Conservation (phyloP, 2,113 vertebrate genomes). For the Centropristis striata region DNA sequence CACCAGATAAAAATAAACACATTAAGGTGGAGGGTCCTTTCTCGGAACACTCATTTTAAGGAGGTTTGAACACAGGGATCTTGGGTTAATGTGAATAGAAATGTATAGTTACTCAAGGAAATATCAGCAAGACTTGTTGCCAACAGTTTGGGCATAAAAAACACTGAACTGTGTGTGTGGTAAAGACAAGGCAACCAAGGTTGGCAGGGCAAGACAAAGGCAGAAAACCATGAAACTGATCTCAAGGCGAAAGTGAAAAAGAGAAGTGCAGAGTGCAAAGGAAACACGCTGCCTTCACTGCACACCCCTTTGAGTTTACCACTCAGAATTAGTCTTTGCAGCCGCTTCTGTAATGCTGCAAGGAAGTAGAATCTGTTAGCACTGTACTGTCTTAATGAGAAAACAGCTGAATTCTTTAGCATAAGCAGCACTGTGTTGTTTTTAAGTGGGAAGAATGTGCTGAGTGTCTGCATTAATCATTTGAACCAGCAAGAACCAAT, state of each 20-base stretch:
- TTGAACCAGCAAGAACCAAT: neutral
- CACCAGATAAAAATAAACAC: neutral
- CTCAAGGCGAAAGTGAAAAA: conserved; percentile 1
- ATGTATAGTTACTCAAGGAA: neutral
- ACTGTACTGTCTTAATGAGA: neutral
- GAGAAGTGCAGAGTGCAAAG: conserved; percentile 7
- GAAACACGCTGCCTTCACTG: conserved; percentile 17
- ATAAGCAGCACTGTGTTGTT: conserved; percentile 13
- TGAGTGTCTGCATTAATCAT: neutral
- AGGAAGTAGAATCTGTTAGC: conserved; percentile 10
- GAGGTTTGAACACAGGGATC: neutral
- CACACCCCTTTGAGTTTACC: neutral
- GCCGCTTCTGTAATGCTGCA: neutral
- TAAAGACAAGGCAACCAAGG: conserved; percentile 8
- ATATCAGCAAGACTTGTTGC: neutral
- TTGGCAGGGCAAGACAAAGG: neutral
- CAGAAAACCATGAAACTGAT: neutral
- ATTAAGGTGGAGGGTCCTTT: neutral
- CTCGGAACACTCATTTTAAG: neutral
- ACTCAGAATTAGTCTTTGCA: neutral
- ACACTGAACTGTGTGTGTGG: neutral
- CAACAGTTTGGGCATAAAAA: neutral
- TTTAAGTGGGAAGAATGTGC: conserved; percentile 14
- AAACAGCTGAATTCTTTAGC: conserved; percentile 7
- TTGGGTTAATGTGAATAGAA: conserved; percentile 17